Conservation (phyloP, 1,140 invertebrate species). For the Dendroctonus ponderosae region DNA sequence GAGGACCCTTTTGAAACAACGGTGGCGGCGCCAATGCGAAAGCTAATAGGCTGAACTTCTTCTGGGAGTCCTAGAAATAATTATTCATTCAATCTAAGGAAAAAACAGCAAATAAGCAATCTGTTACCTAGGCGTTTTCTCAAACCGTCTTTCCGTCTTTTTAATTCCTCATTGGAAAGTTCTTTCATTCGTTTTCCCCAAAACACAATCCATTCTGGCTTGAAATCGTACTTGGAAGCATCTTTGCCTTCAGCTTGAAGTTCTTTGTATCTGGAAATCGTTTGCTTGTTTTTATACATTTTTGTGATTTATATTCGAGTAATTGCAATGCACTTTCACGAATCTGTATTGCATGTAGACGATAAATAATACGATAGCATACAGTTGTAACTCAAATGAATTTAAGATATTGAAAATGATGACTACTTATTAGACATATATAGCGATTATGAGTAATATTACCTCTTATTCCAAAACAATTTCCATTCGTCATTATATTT, state of each 20-base stretch:
- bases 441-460: constrained; percentile 2
- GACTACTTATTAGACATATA: too few species aligned
- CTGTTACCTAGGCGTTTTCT: constrained; percentile 43
- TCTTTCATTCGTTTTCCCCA: constrained; percentile 80
- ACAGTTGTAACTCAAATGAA: too few species aligned
- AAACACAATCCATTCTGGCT: constrained; percentile 80
- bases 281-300: too few species aligned
- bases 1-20: constrained; percentile 12
- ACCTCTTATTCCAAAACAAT: constrained; percentile 58
- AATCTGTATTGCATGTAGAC: too few species aligned
- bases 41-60: constrained; percentile 46
- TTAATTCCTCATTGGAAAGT: constrained; percentile 67
- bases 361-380: too few species aligned
- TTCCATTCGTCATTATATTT: constrained; percentile 85
- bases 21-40: constrained; percentile 40
- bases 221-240: constrained; percentile 76
- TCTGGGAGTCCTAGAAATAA: constrained; percentile 41
- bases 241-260: constrained; percentile 73
- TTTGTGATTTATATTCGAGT: too few species aligned
- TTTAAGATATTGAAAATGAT: too few species aligned
- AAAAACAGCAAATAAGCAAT: not conserved
- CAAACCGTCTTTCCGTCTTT: constrained; percentile 57
- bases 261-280: constrained; percentile 66
- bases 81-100: not conserved
- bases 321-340: too few species aligned